These are phyloP conservation scores for Megalonaias nervosa DNA, from an alignment of 1,140 invertebrate species.

Conservation along the genomic window DNA sequence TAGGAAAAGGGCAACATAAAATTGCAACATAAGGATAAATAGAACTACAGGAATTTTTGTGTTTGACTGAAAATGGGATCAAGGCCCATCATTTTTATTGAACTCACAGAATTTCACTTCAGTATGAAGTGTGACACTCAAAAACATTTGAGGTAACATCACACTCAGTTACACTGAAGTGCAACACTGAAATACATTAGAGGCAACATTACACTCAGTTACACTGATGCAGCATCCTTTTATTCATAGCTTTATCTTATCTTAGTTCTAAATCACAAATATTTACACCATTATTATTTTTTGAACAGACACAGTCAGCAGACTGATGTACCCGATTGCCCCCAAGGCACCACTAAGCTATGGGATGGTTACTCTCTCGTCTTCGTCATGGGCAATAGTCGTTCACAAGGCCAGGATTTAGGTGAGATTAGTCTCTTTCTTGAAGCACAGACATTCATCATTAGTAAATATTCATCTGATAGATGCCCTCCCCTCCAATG, in stretches of 20 bases:
- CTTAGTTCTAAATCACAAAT: too few relatives aligned
- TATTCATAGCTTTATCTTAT: background rate
- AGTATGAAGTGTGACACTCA: background rate
- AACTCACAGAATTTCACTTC: too few relatives aligned
- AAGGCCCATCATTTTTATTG: too few relatives aligned
- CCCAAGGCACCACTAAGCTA: slow-evolving; percentile 84
- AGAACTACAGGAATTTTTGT: too few relatives aligned
- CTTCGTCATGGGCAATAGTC: slow-evolving; percentile 92
- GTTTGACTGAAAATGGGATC: too few relatives aligned
- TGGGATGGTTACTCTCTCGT: slow-evolving; percentile 98
- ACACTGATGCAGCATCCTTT: background rate
- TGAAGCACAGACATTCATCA: too few relatives aligned
- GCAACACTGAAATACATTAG: background rate
- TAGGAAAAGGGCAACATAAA: background rate
- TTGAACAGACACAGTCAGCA: slow-evolving; percentile 87
- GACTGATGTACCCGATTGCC: slow-evolving; percentile 89
- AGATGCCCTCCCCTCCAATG: background rate
- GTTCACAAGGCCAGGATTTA: slow-evolving; percentile 94
- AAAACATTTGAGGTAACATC: background rate
- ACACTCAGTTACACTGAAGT: background rate
- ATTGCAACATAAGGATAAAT: too few relatives aligned
- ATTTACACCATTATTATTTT: slow-evolving; percentile 3
- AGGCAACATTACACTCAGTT: background rate
- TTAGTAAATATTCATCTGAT: too few relatives aligned
- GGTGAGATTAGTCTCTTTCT: slow-evolving; percentile 74